Evolutionary conservation across 1,140 invertebrate species (phyloP).

Genomic region (Rhopalosiphum maidis): DNA sequence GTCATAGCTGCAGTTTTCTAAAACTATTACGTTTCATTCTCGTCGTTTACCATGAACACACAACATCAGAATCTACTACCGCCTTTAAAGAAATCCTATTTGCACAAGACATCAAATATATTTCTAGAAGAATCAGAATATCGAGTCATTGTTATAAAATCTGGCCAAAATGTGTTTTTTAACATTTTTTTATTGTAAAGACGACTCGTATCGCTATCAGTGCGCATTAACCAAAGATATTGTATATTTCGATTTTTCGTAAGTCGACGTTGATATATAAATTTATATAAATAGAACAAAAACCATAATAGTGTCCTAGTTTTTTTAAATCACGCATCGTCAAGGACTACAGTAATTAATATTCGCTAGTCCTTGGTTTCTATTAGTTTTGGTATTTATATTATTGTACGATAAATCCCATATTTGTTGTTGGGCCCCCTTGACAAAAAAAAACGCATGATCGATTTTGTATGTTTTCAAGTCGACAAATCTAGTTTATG

Average conservation of each 20-base stretch:
- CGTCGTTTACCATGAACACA: neutral
- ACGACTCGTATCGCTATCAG: neutral
- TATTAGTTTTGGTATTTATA: conserved; percentile 21
- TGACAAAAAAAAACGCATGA: neutral
- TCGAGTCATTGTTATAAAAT: neutral
- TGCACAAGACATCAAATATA: neutral
- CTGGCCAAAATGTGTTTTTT: conserved; percentile 43
- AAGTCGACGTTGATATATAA: neutral
- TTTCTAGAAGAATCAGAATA: neutral
- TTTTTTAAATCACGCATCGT: neutral
- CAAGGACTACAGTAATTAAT: neutral
- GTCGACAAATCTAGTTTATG: neutral
- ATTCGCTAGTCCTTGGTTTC: neutral
- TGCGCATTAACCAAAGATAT: neutral
- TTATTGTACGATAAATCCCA: neutral
- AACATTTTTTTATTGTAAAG: neutral
- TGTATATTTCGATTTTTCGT: conserved; percentile 14
- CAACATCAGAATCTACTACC: neutral
- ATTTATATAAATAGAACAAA: neutral
- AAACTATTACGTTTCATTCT: conserved; percentile 6
- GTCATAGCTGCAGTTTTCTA: neutral
- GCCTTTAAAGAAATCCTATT: neutral
- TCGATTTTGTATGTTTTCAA: neutral
- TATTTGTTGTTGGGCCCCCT: neutral
- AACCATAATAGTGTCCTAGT: neutral